Evolutionary conservation across 2,797 vertebrate genomes (phyloP), one percentile per base, ranked within the genome.

Genomic region (Syngnathus acus): DNA sequence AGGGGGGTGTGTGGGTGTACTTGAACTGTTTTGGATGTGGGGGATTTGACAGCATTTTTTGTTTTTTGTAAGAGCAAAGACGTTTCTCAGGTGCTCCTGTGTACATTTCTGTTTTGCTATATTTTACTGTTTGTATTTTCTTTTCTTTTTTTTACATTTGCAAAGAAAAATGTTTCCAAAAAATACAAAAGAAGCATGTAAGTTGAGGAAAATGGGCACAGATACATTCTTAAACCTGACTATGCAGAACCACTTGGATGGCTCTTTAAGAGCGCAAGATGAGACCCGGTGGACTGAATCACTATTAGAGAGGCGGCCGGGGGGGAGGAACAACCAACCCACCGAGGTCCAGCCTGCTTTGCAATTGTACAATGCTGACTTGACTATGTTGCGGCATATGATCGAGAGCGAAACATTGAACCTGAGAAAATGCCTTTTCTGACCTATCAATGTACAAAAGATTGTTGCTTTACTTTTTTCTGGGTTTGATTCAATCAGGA

Each of bases 31-130:
- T 92, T 68, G 92, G 91, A 91, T 78, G 89, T 92, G 93, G 80
- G 82, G 83, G 91, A 88, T 70, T 65, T 58, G 37, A 38, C 37
- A 26, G 21, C 43, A 26, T 64, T 75, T 81, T 32, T 32, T 32
- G 32, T 32, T 32, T 32, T 32, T 79, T 82, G 71, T 87, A 84
- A 88, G 75, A 84, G 85, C 86, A 91, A 91, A 84, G 89, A 92
- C 89, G 93, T 93, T 96, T 96, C 94, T 97, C 95, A 98, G 96
- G 95, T 97, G 94, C 89, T 92, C 90, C 88, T 89, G 87, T 92
- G 89, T 90, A 90, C 87, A 88, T 88, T 89, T 88, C 69, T 86
- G 23, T 64, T 87, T 81, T 74, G 45, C 67, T 66, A 74, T 32
- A 17, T 63, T 63, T 77, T 86, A 72, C 71, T 74, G 74, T 82